Conservation (phyloP, 2,888 invertebrate genomes). For the Mellilla xanthometata region DNA sequence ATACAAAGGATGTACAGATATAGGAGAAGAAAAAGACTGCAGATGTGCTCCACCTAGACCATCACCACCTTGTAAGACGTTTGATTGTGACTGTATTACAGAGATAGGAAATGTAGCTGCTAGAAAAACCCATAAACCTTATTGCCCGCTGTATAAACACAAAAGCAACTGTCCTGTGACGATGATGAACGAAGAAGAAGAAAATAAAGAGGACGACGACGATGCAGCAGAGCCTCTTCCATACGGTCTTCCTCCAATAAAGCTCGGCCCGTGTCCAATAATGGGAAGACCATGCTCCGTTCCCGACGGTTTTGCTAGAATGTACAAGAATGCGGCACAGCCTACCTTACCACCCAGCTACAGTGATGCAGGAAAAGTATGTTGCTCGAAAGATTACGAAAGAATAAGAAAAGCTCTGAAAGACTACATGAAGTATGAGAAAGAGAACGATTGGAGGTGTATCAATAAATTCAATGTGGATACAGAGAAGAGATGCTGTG, state of each 20-base stretch:
- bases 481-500: constrained; percentile 71
- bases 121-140: constrained; percentile 64
- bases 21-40: constrained; percentile 62
- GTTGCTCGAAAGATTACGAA: constrained; percentile 73
- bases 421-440: constrained; percentile 65
- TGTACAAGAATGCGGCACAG: constrained; percentile 64
- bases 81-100: constrained; percentile 66
- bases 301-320: constrained; percentile 71
- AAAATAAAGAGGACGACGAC: constrained; percentile 59
- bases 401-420: constrained; percentile 70
- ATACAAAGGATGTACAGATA: constrained; percentile 48
- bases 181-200: constrained; percentile 54
- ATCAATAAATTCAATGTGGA: constrained; percentile 67
- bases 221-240: constrained; percentile 65
- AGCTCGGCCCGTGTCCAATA: constrained; percentile 73
- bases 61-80: constrained; percentile 64
- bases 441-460: constrained; percentile 65
- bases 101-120: constrained; percentile 49
- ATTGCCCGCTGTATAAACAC: constrained; percentile 68
- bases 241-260: constrained; percentile 70
- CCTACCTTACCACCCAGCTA: constrained; percentile 62
- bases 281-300: constrained; percentile 69
- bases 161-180: constrained; percentile 65
- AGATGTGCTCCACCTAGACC: constrained; percentile 65
- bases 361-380: constrained; percentile 69